Evolutionary conservation across 2,113 vertebrate genomes (phyloP).

Genomic region (Cynocephalus volans): DNA sequence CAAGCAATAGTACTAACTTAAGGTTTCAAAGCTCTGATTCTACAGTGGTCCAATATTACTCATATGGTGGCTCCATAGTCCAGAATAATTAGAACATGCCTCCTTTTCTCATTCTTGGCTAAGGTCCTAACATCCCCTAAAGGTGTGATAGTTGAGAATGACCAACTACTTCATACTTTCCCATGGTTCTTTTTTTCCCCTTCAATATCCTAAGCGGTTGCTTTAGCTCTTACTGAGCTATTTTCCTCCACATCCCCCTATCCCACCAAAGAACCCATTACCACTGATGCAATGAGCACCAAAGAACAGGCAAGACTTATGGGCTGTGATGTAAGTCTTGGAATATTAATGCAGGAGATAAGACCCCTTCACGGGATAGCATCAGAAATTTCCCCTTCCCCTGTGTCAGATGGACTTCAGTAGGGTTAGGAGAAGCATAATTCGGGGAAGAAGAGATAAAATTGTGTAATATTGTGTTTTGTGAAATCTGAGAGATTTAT

Average conservation of each 20-base stretch:
- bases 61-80: background rate
- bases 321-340: background rate
- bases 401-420: background rate
- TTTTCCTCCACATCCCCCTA: background rate
- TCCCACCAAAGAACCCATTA: background rate
- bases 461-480: conserved; percentile 5
- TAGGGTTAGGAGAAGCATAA: background rate
- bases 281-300: background rate
- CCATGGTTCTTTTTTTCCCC: background rate
- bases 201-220: background rate
- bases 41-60: background rate
- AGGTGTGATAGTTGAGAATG: background rate
- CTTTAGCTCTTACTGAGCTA: background rate
- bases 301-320: background rate
- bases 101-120: background rate
- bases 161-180: background rate
- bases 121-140: background rate
- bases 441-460: conserved; percentile 18
- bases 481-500: conserved; percentile 54
- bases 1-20: background rate
- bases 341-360: background rate
- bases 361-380: background rate
- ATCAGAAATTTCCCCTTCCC: background rate
- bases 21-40: background rate
- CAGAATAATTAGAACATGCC: conserved; percentile 5